Evolutionary conservation across 2,797 vertebrate species (phyloP).

Genomic region (Denticeps clupeoides): DNA sequence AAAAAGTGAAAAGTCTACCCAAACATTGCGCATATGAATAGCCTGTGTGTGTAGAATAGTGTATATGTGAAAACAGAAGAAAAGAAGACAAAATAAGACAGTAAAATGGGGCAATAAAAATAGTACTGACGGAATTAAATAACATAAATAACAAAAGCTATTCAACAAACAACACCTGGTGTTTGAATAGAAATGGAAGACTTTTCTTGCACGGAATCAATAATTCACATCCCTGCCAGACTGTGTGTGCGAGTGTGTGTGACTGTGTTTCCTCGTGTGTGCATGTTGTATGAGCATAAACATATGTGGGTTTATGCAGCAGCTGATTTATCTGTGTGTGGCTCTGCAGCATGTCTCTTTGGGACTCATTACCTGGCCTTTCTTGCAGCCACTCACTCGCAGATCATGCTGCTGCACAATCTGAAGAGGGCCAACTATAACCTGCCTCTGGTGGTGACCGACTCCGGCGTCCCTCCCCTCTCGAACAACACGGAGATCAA

Average conservation of each 20-base stretch:
- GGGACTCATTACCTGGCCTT: background rate
- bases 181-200: too few relatives aligned
- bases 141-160: too few relatives aligned
- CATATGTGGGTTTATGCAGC: background rate
- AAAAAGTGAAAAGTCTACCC: too few relatives aligned
- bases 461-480: constrained; percentile 84
- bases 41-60: too few relatives aligned
- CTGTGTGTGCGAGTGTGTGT: constrained; percentile 3
- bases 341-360: background rate
- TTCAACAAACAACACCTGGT: too few relatives aligned
- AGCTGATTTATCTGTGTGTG: background rate
- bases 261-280: constrained; percentile 3
- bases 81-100: too few relatives aligned
- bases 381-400: constrained; percentile 79
- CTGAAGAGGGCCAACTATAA: constrained; percentile 94
- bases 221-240: too few relatives aligned
- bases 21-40: too few relatives aligned
- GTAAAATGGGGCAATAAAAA: too few relatives aligned
- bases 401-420: constrained; percentile 80
- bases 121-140: too few relatives aligned
- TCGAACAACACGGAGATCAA: constrained; percentile 87
- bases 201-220: too few relatives aligned
- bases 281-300: constrained; percentile 2
- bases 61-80: too few relatives aligned
- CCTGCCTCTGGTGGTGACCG: constrained; percentile 86